phyloP scores from a whole-genome alignment of 2,888 invertebrate genomes.

The Troides oblongomaculatus region DNA sequence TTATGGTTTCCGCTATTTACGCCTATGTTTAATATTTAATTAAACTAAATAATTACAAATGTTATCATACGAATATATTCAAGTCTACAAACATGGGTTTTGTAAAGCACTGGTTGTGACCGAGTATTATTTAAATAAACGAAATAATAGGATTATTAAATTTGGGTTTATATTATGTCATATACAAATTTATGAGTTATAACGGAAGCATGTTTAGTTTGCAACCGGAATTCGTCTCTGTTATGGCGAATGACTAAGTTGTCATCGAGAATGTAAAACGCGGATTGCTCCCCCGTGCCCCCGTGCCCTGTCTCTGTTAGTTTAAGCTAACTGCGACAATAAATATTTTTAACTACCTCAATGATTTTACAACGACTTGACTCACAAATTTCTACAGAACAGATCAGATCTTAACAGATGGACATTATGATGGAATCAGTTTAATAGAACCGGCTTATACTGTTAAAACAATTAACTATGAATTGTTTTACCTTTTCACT shows the following conservation, averaged over 20 bases:
- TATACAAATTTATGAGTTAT: too few species aligned
- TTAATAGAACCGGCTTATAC: not conserved
- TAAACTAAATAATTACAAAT: too few species aligned
- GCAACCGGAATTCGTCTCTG: slow-evolving; percentile 48
- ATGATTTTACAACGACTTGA: slow-evolving; percentile 54
- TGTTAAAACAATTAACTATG: not conserved
- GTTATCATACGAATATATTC: too few species aligned
- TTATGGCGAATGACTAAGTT: slow-evolving; percentile 64
- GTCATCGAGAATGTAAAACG: slow-evolving; percentile 78
- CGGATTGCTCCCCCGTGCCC: slow-evolving; percentile 58
- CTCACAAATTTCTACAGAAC: slow-evolving; percentile 32
- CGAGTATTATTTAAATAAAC: too few species aligned
- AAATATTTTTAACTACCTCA: slow-evolving; percentile 68
- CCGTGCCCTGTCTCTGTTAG: slow-evolving; percentile 62
- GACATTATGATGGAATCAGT: not conserved
- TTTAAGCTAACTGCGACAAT: slow-evolving; percentile 71
- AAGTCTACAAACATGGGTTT: too few species aligned
- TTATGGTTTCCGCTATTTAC: too few species aligned
- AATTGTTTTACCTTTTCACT: not conserved
- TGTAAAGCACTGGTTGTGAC: too few species aligned
- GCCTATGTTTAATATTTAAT: too few species aligned
- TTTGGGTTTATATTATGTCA: too few species aligned
- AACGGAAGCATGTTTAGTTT: too few species aligned
- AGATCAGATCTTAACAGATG: slow-evolving; percentile 10
- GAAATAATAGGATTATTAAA: too few species aligned